Conservation (phyloP, 2,797 vertebrate genomes). For the Clarias platycephalus region DNA sequence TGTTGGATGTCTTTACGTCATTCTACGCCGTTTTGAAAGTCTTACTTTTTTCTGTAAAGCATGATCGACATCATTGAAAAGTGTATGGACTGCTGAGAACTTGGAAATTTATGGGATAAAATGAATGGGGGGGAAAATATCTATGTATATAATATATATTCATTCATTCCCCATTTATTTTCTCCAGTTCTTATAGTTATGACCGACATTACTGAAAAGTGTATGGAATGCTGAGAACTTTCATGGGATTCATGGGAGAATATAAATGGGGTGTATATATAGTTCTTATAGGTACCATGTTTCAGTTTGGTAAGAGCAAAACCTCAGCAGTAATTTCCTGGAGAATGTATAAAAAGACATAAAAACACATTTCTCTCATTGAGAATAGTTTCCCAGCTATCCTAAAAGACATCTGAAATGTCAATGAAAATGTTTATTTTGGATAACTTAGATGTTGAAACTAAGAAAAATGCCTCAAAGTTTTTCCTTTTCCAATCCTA, state of each 20-base stretch:
- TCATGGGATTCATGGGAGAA: no score
- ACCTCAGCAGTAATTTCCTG: conserved; percentile 20
- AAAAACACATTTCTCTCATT: conserved; percentile 43
- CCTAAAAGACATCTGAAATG: conserved; percentile 42
- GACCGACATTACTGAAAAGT: neutral
- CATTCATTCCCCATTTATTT: no score
- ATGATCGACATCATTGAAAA: neutral
- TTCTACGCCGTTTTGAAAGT: neutral
- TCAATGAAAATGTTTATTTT: conserved; percentile 53
- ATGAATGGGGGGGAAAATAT: neutral
- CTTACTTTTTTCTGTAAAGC: neutral
- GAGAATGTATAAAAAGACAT: conserved; percentile 42
- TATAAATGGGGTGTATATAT: neutral
- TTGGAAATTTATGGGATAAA: no score
- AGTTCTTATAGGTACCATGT: conserved; percentile 8
- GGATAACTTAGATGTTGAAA: conserved; percentile 29
- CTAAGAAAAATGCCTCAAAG: neutral
- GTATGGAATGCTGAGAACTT: neutral
- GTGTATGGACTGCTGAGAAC: neutral
- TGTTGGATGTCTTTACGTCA: neutral
- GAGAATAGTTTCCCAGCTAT: conserved; percentile 45
- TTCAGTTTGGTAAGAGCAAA: conserved; percentile 34
- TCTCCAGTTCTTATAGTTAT: no score
- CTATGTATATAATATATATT: neutral
- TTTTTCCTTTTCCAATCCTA: conserved; percentile 17